Percentiles rank a stretch among this genome's conserved stretches.
Evolutionary conservation across 1,140 invertebrate genomes (phyloP).

Genomic region (Drosophila ercepeae): DNA sequence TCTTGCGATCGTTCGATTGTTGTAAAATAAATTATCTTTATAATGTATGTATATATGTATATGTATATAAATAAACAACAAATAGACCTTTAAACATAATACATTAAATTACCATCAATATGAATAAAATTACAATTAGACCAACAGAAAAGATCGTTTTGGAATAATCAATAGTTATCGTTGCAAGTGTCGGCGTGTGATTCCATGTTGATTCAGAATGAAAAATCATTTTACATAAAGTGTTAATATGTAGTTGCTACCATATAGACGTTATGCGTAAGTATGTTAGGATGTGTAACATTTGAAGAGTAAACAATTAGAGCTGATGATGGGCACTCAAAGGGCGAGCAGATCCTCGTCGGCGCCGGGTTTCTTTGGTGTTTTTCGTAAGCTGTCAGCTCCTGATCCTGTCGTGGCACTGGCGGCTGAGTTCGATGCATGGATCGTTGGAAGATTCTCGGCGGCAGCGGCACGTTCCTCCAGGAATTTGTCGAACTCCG

Average conservation of each 20-base stretch:
- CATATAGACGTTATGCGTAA: conserved; percentile 61
- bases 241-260: conserved; percentile 62
- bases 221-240: conserved; percentile 65
- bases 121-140: conserved; percentile 67
- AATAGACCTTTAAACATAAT: conserved; percentile 75
- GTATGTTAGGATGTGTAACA: conserved; percentile 72
- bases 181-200: conserved; percentile 45
- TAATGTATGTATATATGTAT: conserved; percentile 67
- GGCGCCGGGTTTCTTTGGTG: conserved; percentile 74
- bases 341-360: conserved; percentile 77
- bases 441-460: conserved; percentile 86
- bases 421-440: conserved; percentile 66
- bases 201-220: conserved; percentile 23
- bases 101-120: conserved; percentile 72
- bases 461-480: conserved; percentile 94
- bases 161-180: conserved; percentile 70
- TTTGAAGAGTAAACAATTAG: conserved; percentile 73
- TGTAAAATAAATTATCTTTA: conserved; percentile 78
- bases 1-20: conserved; percentile 49
- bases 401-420: conserved; percentile 48
- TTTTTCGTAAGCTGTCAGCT: conserved; percentile 70
- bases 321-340: conserved; percentile 61
- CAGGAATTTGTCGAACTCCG: conserved; percentile 96
- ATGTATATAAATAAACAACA: conserved; percentile 80
- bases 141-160: conserved; percentile 67